A percentile compares a stretch with the other conserved stretches of the same genome.
Evolutionary conservation across 2,888 invertebrate genomes (phyloP).

Genomic region (Micropterix aruncella): DNA sequence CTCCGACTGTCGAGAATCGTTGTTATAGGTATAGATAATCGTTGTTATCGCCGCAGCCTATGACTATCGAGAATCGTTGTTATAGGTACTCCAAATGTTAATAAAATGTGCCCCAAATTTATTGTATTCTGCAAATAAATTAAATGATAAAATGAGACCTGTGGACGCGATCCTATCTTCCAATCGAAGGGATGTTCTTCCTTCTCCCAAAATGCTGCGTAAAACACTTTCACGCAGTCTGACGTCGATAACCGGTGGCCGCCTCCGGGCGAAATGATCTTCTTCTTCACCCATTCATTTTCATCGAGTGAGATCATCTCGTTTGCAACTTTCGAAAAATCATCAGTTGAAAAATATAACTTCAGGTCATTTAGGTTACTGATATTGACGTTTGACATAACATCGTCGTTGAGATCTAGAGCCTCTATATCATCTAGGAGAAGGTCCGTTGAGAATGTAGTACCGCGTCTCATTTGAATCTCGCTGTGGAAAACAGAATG

Average conservation of each 20-base stretch:
- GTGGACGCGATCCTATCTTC: background rate
- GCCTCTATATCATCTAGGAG: too few species aligned
- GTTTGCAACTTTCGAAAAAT: background rate
- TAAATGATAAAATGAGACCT: background rate
- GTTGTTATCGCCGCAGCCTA: too few species aligned
- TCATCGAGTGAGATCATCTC: background rate
- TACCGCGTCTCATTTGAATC: too few species aligned
- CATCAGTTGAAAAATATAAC: background rate
- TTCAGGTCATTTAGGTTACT: background rate
- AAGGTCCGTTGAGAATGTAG: too few species aligned
- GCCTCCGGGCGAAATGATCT: background rate
- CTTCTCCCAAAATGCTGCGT: background rate
- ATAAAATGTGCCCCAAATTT: background rate
- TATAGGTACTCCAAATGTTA: too few species aligned
- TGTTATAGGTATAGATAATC: too few species aligned
- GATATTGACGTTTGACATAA: too few species aligned
- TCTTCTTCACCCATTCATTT: background rate
- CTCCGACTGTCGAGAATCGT: too few species aligned
- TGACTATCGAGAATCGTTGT: too few species aligned
- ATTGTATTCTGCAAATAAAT: background rate
- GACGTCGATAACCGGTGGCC: background rate
- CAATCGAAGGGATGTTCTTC: background rate
- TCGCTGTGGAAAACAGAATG: too few species aligned
- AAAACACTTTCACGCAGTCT: background rate
- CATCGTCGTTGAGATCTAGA: too few species aligned